Base-by-base conservation (phyloP, 2,888 invertebrate genomes). In the Arctia plantaginis region DNA sequence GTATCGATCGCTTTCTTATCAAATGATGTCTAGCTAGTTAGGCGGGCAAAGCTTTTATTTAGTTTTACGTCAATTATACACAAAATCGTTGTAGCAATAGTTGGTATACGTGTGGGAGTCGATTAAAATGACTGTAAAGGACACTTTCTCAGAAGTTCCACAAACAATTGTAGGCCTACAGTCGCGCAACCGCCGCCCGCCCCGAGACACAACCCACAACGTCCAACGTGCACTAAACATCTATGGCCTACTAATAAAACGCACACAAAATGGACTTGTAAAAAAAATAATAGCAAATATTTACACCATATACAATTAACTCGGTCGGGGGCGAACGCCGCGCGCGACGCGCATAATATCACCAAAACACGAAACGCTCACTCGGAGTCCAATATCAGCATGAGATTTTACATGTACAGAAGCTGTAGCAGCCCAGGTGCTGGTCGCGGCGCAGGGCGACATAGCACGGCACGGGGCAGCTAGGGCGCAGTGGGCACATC, bases 331-430 rank as follows among this genome's bases (percentile, higher is more conserved):
- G 85, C 85, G 87, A 85, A 85, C 86, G 87, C 80, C 76, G 81
- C 81, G 12, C 84, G 82, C 79, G 83, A 75, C 82, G 78, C 82
- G 80, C 83, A 82, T 88, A 92, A 92, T 92, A 92, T 93, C 93
- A 93, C 93, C 91, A 90, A 89, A 93, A 94, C 94, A 94, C 94
- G 91, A 90, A 92, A 93, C 93, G 94, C 95, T 94, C 95, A 94
- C 94, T 90, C 64, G 88, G 95, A 94, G 95, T 95, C 94, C 93
- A 92, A 92, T 91, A 93, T 92, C 92, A 92, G 85, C 81, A 73
- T 92, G 93, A 93, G 93, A 93, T 92, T 92, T 86, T 44, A 73
- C 70, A 70, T 27, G 79, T 81, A 77, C 72, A 76, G 71, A 41
- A 66, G 71, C 62, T 72, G 39, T 39, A 64, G 76, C 74, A 69